Evolutionary conservation across 2,113 vertebrate species (phyloP).

Genomic region (Ellobius talpinus): DNA sequence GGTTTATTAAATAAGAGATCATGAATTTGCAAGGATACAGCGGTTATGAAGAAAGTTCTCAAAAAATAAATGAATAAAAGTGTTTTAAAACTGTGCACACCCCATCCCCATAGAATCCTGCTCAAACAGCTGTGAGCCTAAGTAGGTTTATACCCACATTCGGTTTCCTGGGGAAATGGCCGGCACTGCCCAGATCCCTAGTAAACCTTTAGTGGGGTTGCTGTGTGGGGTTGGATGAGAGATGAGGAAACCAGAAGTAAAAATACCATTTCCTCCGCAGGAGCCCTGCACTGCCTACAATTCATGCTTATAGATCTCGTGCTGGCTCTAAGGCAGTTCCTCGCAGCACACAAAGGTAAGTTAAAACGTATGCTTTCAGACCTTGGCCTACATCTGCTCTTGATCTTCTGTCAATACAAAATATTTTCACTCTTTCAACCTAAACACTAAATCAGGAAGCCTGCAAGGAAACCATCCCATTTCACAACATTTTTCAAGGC

Average conservation of each 20-base stretch:
- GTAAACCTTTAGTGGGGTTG: slow-evolving; percentile 52
- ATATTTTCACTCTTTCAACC: slow-evolving; percentile 83
- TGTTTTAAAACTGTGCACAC: not conserved
- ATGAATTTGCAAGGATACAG: not conserved
- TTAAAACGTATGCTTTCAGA: slow-evolving; percentile 79
- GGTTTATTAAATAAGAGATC: not conserved
- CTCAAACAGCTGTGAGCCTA: not conserved
- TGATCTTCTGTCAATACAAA: slow-evolving; percentile 86
- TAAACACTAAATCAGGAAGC: slow-evolving; percentile 78
- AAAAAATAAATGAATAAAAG: not conserved
- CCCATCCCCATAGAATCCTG: not conserved
- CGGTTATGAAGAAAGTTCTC: not conserved
- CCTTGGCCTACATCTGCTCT: slow-evolving; percentile 86
- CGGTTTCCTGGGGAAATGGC: slow-evolving; percentile 11
- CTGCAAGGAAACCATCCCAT: slow-evolving; percentile 62
- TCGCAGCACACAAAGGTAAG: slow-evolving; percentile 82
- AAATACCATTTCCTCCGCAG: slow-evolving; percentile 82
- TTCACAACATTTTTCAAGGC: slow-evolving; percentile 75
- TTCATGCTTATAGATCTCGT: slow-evolving; percentile 84
- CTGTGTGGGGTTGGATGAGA: slow-evolving; percentile 53
- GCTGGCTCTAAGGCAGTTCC: slow-evolving; percentile 80
- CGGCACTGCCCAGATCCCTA: not conserved
- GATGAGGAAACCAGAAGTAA: slow-evolving; percentile 74
- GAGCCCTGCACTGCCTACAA: slow-evolving; percentile 81
- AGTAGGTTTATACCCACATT: not conserved